phyloP scores from a whole-genome alignment of 2,888 invertebrate genomes.

The Lydus trimaculatus region DNA sequence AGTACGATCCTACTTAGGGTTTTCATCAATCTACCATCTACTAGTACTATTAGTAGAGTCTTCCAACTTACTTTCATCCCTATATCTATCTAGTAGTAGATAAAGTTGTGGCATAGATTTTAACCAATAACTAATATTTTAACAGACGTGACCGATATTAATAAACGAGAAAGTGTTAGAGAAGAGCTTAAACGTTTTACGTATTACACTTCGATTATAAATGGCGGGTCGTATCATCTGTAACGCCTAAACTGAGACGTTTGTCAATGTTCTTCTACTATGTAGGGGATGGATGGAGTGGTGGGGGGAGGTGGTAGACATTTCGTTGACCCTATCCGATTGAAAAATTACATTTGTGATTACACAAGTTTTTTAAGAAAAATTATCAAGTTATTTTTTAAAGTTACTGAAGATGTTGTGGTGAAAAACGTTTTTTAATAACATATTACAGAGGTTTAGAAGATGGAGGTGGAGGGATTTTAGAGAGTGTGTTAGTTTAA shows the following conservation, averaged over 20 bases:
- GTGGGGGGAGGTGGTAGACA: background rate
- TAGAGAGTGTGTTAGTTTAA: background rate
- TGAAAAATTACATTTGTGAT: background rate
- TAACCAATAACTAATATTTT: constrained; percentile 43
- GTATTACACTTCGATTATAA: constrained; percentile 29
- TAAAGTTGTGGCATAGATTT: background rate
- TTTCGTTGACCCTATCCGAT: constrained; percentile 6
- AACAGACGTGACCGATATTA: constrained; percentile 35
- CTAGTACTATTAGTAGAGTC: constrained; percentile 9
- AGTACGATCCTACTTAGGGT: constrained; percentile 33
- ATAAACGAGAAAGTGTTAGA: constrained; percentile 30
- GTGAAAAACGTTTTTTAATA: background rate
- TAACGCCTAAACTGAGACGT: constrained; percentile 25
- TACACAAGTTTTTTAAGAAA: background rate
- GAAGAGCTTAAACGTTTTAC: constrained; percentile 28
- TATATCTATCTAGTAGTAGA: constrained; percentile 6
- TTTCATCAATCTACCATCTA: background rate
- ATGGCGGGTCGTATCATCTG: constrained; percentile 21
- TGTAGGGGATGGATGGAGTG: too few relatives aligned
- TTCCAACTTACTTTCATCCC: constrained; percentile 40
- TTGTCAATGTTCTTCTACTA: constrained; percentile 16
- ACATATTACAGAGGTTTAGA: background rate
- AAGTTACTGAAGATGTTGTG: too few relatives aligned
- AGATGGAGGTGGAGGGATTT: background rate
- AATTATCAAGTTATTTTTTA: background rate